Conservation (phyloP, 2,113 vertebrate genomes). For the Hemiscyllium ocellatum region DNA sequence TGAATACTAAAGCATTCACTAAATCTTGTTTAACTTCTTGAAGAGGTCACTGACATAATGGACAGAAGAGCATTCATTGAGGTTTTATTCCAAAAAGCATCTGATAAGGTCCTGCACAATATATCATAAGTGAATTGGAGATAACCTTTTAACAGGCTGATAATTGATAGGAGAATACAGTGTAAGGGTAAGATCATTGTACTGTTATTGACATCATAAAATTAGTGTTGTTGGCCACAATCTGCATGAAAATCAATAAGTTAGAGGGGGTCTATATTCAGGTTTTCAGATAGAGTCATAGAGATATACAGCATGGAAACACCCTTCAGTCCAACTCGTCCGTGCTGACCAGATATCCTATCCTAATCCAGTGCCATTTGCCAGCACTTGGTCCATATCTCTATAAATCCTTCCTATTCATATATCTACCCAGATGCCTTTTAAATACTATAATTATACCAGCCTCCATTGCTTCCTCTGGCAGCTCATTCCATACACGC, state of each 20-base stretch:
- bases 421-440: too few species aligned
- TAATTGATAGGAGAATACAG: neutral
- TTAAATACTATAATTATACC: too few species aligned
- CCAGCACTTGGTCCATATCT: too few species aligned
- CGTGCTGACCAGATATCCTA: too few species aligned
- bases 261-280: neutral
- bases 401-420: too few species aligned
- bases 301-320: too few species aligned
- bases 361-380: too few species aligned
- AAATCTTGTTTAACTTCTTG: neutral
- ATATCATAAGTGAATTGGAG: neutral
- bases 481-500: too few species aligned
- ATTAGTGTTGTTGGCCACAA: neutral
- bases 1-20: neutral
- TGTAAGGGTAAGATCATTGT: neutral
- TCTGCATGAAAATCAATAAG: neutral
- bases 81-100: neutral
- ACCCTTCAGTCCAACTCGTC: too few species aligned
- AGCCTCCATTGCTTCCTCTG: too few species aligned
- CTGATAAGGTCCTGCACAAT: neutral
- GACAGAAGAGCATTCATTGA: neutral
- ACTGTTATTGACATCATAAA: neutral
- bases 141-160: neutral
- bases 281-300: neutral
- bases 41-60: neutral